A percentile compares a stretch with the other conserved stretches of the same genome.
Conservation (phyloP, 2,113 vertebrate species). For the Erythrocercus mccallii region DNA sequence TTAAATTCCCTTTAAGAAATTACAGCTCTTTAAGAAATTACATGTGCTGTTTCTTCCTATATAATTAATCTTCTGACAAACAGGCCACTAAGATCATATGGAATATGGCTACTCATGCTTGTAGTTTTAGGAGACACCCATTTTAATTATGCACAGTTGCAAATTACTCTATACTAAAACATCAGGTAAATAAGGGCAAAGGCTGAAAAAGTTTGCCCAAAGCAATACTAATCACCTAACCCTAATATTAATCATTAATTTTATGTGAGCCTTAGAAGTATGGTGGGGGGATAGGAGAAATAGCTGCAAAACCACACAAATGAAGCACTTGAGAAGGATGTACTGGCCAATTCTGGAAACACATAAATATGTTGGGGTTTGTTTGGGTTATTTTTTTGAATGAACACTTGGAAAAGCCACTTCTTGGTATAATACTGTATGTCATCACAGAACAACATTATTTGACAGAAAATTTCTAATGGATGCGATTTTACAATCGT, state of each 20-base stretch:
- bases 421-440: background rate
- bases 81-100: background rate
- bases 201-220: background rate
- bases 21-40: background rate
- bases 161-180: conserved; percentile 7
- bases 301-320: background rate
- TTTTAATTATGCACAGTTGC: background rate
- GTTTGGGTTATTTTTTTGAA: background rate
- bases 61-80: conserved; percentile 45
- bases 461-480: background rate
- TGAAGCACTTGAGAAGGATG: background rate
- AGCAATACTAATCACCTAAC: background rate
- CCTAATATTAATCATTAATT: background rate
- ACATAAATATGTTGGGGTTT: background rate
- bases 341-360: background rate
- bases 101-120: background rate
- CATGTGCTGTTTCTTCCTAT: background rate
- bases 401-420: background rate
- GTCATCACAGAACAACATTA: background rate
- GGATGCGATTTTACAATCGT: fast-evolving
- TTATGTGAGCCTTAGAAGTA: background rate
- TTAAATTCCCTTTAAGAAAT: conserved; percentile 9
- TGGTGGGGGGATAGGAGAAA: background rate
- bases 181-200: conserved; percentile 2
- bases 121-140: background rate